Base-by-base conservation (phyloP, 2,113 vertebrate genomes). In the Protobothrops flavoviridis region DNA sequence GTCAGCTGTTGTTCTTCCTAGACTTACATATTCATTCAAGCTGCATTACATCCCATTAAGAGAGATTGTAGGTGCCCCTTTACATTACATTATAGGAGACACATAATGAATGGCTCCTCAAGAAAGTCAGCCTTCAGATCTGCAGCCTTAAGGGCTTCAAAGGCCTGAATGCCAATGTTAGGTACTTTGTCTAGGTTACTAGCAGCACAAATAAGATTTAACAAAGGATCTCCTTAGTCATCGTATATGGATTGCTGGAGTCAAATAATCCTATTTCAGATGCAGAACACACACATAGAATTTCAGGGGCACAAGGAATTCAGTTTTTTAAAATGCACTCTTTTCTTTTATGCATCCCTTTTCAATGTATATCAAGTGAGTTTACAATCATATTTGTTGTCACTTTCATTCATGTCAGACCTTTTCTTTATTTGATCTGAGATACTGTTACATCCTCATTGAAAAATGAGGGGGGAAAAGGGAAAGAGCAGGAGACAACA, bases 341-440 rank as follows among this genome's bases (percentile, higher is more conserved):
- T 24, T 92, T 85, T 89, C 95, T 87, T 96, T 96, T 95, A 97
- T 96, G 96, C 96, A 97, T 97, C 96, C 96, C 97, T 97, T 93
- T 98, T 97, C 97, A 97, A 96, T 97, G 97, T 97, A 96, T 97
- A 98, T 98, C 97, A 98, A 96, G 94, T 23, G 86, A 95, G 95
- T 96, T 95, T 93, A 97, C 97, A 97, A 98, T 98, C 97, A 97
- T 98, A 97, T 98, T 97, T 98, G 98, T 97, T 98, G 98, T 97
- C 97, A 98, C 97, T 97, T 98, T 96, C 97, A 97, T 96, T 98
- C 97, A 97, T 97, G 97, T 97, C 97, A 97, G 96, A 97, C 96
- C 45, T 97, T 97, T 98, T 97, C 97, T 97, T 98, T 97, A 97
- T 97, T 96, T 94, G 95, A 97, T 97, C 97, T 98, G 97, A 98